These are phyloP conservation scores for Nomada flava DNA, from an alignment of 2,888 invertebrate species.

Conservation along the genomic window DNA sequence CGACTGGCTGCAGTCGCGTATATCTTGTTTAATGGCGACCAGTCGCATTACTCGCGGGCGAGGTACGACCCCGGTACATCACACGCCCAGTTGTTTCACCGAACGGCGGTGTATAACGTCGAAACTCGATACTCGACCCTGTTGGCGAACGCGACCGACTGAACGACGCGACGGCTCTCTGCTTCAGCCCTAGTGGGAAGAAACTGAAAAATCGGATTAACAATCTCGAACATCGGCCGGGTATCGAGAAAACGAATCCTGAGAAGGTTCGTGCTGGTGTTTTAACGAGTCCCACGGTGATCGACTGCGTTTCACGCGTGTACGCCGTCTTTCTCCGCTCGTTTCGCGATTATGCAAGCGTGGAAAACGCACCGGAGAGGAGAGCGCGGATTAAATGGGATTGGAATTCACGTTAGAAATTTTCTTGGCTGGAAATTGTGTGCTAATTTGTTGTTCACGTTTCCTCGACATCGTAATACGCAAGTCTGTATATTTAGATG, in stretches of 20 bases:
- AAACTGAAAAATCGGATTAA: conserved; percentile 45
- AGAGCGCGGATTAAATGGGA: background rate
- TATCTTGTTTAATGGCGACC: conserved; percentile 60
- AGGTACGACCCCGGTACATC: conserved; percentile 59
- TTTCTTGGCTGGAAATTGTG: conserved; percentile 11
- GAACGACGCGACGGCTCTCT: background rate
- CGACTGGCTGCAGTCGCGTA: conserved; percentile 40
- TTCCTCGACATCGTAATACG: background rate
- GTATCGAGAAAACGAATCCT: conserved; percentile 46
- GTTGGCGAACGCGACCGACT: conserved; percentile 44
- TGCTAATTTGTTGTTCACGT: conserved; percentile 1
- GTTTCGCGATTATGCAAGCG: conserved; percentile 31
- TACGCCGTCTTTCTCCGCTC: conserved; percentile 5
- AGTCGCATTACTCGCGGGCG: conserved; percentile 52
- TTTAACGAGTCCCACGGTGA: conserved; percentile 55
- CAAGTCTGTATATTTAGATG: no score
- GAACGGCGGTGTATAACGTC: conserved; percentile 28
- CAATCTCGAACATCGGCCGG: conserved; percentile 49
- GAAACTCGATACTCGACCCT: conserved; percentile 60
- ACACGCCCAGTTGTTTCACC: conserved; percentile 43
- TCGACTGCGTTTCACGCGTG: conserved; percentile 45
- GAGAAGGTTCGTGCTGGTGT: conserved; percentile 36
- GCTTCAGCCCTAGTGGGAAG: background rate
- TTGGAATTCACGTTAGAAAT: conserved; percentile 33
- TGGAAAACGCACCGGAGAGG: conserved; percentile 35